Percentiles rank a stretch among this genome's conserved stretches.
Conservation (phyloP, 2,113 vertebrate species). For the Microcebus jonahi region DNA sequence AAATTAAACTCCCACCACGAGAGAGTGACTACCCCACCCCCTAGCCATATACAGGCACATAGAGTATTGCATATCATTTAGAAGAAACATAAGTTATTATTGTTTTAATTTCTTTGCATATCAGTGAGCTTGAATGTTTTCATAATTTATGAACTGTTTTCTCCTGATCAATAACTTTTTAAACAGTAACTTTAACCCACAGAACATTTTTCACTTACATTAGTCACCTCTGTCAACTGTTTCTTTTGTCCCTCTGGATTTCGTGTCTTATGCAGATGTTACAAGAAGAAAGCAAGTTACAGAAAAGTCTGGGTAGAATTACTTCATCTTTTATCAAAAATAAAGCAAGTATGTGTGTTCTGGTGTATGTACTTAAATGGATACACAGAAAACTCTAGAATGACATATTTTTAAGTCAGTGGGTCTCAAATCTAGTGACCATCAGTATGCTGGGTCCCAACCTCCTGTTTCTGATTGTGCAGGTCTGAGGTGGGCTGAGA, state of each 20-base stretch:
- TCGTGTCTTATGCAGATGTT: not conserved
- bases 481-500: not conserved
- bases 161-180: not conserved
- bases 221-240: not conserved
- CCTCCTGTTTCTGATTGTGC: no score
- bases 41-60: not conserved
- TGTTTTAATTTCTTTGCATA: not conserved
- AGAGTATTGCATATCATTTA: not conserved
- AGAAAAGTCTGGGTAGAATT: not conserved
- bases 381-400: not conserved
- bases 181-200: not conserved
- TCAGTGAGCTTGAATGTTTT: not conserved
- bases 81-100: not conserved
- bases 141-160: not conserved
- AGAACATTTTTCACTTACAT: not conserved
- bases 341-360: not conserved
- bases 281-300: not conserved
- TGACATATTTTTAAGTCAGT: not conserved
- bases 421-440: not conserved
- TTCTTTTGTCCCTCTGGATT: not conserved
- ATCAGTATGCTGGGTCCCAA: no score
- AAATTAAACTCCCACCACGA: not conserved
- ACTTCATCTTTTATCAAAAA: not conserved
- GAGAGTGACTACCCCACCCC: no score
- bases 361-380: not conserved